Evolutionary conservation across 2,888 invertebrate species (phyloP), one percentile per base, ranked within the genome.

Genomic region (Lasius platythorax): DNA sequence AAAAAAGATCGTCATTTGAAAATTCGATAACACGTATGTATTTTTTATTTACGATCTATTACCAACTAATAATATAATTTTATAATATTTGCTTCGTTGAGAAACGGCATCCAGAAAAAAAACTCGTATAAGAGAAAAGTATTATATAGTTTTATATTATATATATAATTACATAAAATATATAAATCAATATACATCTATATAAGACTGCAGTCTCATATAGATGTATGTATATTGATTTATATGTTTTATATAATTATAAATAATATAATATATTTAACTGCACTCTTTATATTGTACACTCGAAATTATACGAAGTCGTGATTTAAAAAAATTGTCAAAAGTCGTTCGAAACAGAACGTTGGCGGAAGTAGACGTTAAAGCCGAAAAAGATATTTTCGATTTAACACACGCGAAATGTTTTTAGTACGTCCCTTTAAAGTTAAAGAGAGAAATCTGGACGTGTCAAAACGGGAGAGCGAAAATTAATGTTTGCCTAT

Each of bases 1-100:
- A 0, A 98, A 98, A 99, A 94, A 98, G 98, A 0, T 98, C 98
- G 0, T 98, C 98, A 9, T 50, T 50, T 99, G 76, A 98, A 98
- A 98, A 94, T 97, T 99, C 89, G 98, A 98, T 94, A 98, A 98
- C 94, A 98, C 98, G 98, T 98, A 95, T 97, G 97, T 96, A 23
- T 67, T 87, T 40, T 23, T 3, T 4, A 23, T 66, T 53, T 53
- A 8, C n/a, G 0, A 53, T 1, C 8, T 53, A 8, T 53, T n/a
- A 37, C n/a, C 8, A 6, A 61, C 4, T n/a, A 15, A 40, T 66
- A 37, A 28, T 30, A 33, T 33, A 33, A 46, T 37, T 72, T 72
- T 37, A 12, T 11, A 18, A 30, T 23, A 23, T 8, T 56, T 37
- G n/a, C 8, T 33, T 6, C 2, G 15, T n/a, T 70, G 50, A 70